Base-by-base conservation (phyloP, 1,140 invertebrate species). In the Bombus balteatus region DNA sequence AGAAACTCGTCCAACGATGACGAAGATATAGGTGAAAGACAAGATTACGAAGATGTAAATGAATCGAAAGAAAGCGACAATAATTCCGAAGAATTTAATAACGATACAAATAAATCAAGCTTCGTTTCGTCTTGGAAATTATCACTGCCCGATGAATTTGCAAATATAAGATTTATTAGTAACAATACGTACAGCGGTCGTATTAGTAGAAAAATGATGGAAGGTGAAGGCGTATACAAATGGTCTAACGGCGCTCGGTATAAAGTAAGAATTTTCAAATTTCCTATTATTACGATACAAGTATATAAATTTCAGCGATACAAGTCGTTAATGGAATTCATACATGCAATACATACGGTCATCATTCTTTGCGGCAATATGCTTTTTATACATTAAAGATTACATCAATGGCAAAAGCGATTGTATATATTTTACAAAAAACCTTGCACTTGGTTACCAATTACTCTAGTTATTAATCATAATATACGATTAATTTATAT, bases 171-270 rank as follows among this genome's bases (percentile, higher is more conserved):
- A 28, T 96, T 96, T 81, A 90, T 91, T 28, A 96, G 95, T 82
- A 94, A 94, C 22, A 95, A 95, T 85, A 65, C 92, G 4, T 96
- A 95, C 77, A 93, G 92, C 84, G 96, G 96, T 47, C 92, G 92
- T 41, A 92, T 96, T 73, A 95, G 94, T 32, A 95, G 93, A 88
- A 95, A 95, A 87, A 94, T 93, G 84, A 96, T 96, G 95, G 94
- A 96, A 59, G 96, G 96, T 0, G 94, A 95, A 82, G 96, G 96
- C 18, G 92, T 91, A 0, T 96, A 95, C 85, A 92, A 91, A 70
- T 96, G 96, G 96, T 88, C 93, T 8, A 94, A 96, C 92, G 96
- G 96, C 74, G 94, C 95, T 8, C 86, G 94, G 75, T 96, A 96
- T 80, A 93, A 96, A 89, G 96, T 96, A 94, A 72, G 41, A 10